Conservation (phyloP, 2,797 vertebrate species). For the Oreochromis grahami region DNA sequence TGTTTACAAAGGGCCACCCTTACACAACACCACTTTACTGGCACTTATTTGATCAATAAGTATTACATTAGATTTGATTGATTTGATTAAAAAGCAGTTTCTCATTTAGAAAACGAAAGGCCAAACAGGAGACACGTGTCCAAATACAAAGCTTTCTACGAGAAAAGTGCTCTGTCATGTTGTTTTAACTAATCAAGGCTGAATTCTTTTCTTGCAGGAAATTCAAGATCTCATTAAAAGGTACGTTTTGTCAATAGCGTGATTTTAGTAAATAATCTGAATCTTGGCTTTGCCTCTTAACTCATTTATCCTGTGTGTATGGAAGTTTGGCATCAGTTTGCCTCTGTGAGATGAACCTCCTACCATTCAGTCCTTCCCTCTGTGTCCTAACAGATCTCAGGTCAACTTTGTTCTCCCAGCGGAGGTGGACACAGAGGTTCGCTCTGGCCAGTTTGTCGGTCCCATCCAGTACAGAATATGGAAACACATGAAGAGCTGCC, state of each 20-base stretch:
- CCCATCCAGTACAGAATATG: conserved; percentile 80
- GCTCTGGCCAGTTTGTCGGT: conserved; percentile 72
- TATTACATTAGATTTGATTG: background rate
- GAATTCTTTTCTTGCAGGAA: conserved; percentile 66
- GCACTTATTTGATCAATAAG: conserved; percentile 39
- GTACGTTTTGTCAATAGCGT: conserved; percentile 38
- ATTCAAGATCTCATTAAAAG: conserved; percentile 79
- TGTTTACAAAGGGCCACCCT: background rate
- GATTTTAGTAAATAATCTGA: background rate
- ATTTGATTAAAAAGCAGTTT: conserved; percentile 57
- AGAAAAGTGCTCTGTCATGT: background rate
- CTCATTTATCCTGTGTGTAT: background rate
- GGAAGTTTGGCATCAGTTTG: background rate
- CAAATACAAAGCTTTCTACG: background rate
- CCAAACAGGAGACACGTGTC: conserved; percentile 16
- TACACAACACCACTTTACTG: background rate
- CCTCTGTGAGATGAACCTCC: background rate
- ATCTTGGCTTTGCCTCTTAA: background rate
- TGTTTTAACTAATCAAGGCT: background rate
- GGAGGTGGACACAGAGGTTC: conserved; percentile 65
- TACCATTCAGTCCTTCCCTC: background rate
- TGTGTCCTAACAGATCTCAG: conserved; percentile 60
- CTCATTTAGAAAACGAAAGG: conserved; percentile 38
- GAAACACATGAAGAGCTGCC: conserved; percentile 78
- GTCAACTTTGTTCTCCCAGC: conserved; percentile 67